Evolutionary conservation across 2,113 vertebrate species (phyloP), one percentile per base, ranked within the genome.

Genomic region (Scatophagus argus): DNA sequence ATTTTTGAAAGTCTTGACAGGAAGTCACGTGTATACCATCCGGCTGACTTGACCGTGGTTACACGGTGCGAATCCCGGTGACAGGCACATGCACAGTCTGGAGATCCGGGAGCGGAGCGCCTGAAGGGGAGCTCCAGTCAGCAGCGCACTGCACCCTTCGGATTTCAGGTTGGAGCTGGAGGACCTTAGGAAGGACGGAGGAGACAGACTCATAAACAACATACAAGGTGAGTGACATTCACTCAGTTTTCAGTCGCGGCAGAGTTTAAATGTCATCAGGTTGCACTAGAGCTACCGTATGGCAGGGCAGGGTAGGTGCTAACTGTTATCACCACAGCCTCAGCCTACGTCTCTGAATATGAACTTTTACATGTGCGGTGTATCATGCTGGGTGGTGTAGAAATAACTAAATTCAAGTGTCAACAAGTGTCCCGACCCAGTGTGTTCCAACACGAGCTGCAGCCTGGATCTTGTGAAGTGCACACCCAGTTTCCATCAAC

Each of bases 81-180:
- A 59, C 66, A 16, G 66, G 14, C 90, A 46, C 75, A 72, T 55
- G 81, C 79, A 52, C 38, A 31, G 54, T 29, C 49, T 58, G 83
- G 69, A 79, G 82, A 83, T 90, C 85, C 84, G 71, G 85, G 77
- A 91, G 36, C 58, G 64, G 39, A 62, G 64, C 65, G 80, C 43
- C 47, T 31, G 29, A 69, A 39, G 51, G 58, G 63, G 39, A 83
- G 77, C 61, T 65, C 13, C 80, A 62, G 34, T n/a, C n/a, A 19
- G 56, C 81, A 63, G 60, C 60, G 60, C 79, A 60, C n/a, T n/a
- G n/a, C 77, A 58, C 11, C 59, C 64, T 51, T 49, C 69, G 69
- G 41, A 77, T 56, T 4, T 27, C 41, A 51, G 72, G 75, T 51
- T n/a, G 8, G 65, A 81, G 54, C 29, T 2, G 58, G 43, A 61